phyloP scores from a whole-genome alignment of 1,140 invertebrate species.

The Bombus superbus region DNA sequence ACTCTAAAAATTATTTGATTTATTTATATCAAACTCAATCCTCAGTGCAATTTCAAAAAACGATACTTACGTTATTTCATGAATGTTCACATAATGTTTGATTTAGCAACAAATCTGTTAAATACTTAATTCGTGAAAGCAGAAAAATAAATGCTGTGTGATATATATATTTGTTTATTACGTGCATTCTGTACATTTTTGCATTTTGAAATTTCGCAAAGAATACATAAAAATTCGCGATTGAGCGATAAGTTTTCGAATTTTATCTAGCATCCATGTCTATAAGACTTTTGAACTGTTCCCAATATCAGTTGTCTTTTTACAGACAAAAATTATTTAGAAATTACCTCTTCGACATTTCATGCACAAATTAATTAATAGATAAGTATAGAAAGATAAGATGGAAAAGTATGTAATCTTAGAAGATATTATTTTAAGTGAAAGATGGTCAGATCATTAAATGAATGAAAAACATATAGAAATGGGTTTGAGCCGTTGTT shows the following conservation, averaged over 20 bases:
- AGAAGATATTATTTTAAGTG: neutral
- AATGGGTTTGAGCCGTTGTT: constrained; percentile 54
- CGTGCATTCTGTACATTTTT: too few species aligned
- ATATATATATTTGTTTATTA: too few species aligned
- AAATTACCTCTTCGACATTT: neutral
- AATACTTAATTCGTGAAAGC: neutral
- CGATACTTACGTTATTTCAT: too few species aligned
- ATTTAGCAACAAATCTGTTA: neutral
- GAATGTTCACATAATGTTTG: too few species aligned
- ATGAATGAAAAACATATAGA: constrained; percentile 28
- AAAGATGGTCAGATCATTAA: neutral
- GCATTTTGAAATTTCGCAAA: too few species aligned
- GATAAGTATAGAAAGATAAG: neutral
- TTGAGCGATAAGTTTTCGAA: neutral
- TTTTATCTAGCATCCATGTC: neutral
- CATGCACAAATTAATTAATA: neutral
- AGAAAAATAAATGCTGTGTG: neutral
- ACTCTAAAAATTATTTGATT: too few species aligned
- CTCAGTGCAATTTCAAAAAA: too few species aligned
- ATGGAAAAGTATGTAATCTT: neutral
- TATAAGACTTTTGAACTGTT: too few species aligned
- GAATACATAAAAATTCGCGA: too few species aligned
- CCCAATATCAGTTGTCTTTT: too few species aligned
- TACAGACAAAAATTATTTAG: neutral
- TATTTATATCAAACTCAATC: too few species aligned